Conservation (phyloP, 2,888 invertebrate species). For the Euspilapteryx auroguttella region DNA sequence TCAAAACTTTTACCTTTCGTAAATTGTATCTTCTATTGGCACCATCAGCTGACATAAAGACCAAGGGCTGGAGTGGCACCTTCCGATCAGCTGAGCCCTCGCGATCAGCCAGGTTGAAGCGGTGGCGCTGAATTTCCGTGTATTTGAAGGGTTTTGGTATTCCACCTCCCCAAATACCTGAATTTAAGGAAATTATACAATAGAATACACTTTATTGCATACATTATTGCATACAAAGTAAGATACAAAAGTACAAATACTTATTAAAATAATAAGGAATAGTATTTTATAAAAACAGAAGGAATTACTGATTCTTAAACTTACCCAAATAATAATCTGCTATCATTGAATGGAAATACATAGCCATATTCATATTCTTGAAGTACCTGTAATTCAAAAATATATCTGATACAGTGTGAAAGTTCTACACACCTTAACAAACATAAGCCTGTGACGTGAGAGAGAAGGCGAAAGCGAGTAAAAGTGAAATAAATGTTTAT, state of each 20-base stretch:
- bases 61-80: slow-evolving; percentile 91
- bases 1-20: slow-evolving; percentile 70
- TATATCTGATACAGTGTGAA: too few relatives aligned
- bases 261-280: too few relatives aligned
- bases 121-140: slow-evolving; percentile 93
- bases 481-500: too few relatives aligned
- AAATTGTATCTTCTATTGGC: slow-evolving; percentile 89
- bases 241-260: too few relatives aligned
- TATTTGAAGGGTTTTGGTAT: slow-evolving; percentile 94
- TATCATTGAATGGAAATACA: slow-evolving; percentile 96
- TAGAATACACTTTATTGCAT: too few relatives aligned
- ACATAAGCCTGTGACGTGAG: too few relatives aligned
- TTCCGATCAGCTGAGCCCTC: slow-evolving; percentile 91
- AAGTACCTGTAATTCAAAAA: too few relatives aligned
- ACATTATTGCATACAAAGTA: too few relatives aligned
- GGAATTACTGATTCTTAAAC: neutral
- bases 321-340: slow-evolving; percentile 94
- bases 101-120: slow-evolving; percentile 84
- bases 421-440: too few relatives aligned
- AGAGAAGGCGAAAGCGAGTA: too few relatives aligned
- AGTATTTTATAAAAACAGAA: too few relatives aligned
- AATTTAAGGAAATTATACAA: neutral
- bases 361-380: slow-evolving; percentile 95
- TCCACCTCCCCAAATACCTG: slow-evolving; percentile 90
- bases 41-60: slow-evolving; percentile 89